Evolutionary conservation across 2,113 vertebrate species (phyloP).

Genomic region (Cavia porcellus): DNA sequence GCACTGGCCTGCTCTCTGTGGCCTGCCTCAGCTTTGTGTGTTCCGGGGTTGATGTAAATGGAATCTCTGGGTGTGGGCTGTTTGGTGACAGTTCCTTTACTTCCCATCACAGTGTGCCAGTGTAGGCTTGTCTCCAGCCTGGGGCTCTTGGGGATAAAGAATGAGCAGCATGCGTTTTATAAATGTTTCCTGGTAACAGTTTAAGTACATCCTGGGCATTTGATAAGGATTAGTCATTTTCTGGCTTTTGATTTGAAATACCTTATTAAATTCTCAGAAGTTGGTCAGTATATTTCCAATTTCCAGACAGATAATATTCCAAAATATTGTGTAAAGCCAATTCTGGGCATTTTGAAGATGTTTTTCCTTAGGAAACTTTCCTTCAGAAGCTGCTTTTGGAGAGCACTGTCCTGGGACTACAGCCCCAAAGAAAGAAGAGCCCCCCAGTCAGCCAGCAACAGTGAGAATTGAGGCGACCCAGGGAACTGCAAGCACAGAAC

Average conservation of each 20-base stretch:
- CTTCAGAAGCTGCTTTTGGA: background rate
- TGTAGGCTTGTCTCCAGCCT: background rate
- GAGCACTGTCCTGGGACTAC: background rate
- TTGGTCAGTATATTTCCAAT: background rate
- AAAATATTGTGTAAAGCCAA: background rate
- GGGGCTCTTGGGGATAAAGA: background rate
- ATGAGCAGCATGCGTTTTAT: background rate
- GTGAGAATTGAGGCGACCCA: background rate
- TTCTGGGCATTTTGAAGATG: background rate
- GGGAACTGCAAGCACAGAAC: background rate
- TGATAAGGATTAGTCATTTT: slow-evolving; percentile 24
- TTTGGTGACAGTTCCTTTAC: background rate
- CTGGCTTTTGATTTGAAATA: background rate
- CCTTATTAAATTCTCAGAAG: slow-evolving; percentile 48
- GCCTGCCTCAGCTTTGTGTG: background rate
- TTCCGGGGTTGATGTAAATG: background rate
- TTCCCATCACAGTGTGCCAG: background rate
- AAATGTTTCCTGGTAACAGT: background rate
- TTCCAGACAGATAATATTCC: background rate
- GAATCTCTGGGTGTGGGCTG: background rate
- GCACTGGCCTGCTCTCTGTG: background rate
- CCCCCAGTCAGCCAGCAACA: background rate
- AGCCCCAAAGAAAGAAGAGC: background rate
- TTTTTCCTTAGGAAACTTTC: background rate
- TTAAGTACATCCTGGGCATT: background rate